Evolutionary conservation across 1,140 invertebrate genomes (phyloP), one percentile per base, ranked within the genome.

Genomic region (Drosophila tropicalis): DNA sequence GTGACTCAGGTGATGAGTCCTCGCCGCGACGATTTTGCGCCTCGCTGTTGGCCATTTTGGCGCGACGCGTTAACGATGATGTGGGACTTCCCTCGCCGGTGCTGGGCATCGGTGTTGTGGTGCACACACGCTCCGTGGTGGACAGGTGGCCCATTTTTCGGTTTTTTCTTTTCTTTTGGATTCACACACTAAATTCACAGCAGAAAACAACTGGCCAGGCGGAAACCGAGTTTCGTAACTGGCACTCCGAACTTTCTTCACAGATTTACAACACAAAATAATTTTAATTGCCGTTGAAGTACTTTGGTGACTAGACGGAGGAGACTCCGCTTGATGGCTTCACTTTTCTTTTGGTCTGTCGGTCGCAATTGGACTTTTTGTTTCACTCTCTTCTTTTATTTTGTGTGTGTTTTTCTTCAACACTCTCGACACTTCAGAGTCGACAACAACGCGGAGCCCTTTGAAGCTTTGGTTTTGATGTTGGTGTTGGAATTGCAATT

Each of bases 71-170:
- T 56, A 80, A 5, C 0, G 78, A 34, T 0, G 78, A 34, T 29
- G 74, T 72, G 10, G 84, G 81, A 69, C 86, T 82, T 12, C 65
- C 67, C n/a, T 86, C 76, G 9, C 64, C 72, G 34, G 69, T 72
- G 67, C 78, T 80, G 56, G 79, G 36, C 34, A 80, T 74, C 4
- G 85, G 85, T 57, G 79, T 73, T 29, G 81, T 79, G 67, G 63
- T 90, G 73, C 79, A 84, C 56, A 86, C 81, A n/a, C 83, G 85
- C 62, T 92, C 91, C 57, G 79, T 67, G 13, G 77, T 89, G 15
- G 90, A 86, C 57, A 91, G 79, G 44, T 92, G 91, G 79, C 91
- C 91, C 91, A 92, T 92, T 85, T 79, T 39, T 63, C 22, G 22
- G 22, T 4, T 4, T 25, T 25, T 25, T 25, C 22, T 25, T 25